phyloP scores from a whole-genome alignment of 1,140 invertebrate species.

The Macrobrachium nipponense region DNA sequence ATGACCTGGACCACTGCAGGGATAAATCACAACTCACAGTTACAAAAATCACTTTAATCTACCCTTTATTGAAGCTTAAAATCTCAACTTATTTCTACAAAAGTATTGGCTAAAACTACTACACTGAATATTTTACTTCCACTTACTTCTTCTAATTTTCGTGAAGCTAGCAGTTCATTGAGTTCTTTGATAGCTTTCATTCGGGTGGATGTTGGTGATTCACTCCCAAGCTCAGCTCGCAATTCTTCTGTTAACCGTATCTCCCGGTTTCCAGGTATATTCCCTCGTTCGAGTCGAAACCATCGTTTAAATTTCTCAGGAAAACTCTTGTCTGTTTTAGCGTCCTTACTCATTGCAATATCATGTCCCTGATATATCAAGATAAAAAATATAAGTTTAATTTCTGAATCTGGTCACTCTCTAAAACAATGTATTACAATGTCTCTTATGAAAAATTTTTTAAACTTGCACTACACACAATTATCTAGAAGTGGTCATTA shows the following conservation, averaged over 20 bases:
- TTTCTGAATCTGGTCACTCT: too few relatives aligned
- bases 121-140: neutral
- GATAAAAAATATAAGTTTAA: too few relatives aligned
- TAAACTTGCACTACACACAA: too few relatives aligned
- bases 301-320: conserved; percentile 47
- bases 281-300: conserved; percentile 50
- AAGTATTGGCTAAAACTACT: neutral
- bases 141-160: conserved; percentile 43
- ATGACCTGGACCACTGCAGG: too few relatives aligned
- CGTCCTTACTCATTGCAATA: conserved; percentile 40
- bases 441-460: too few relatives aligned
- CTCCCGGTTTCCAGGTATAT: conserved; percentile 31
- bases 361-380: conserved; percentile 13
- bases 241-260: conserved; percentile 44
- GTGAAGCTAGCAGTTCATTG: conserved; percentile 29
- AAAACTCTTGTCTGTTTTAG: conserved; percentile 46
- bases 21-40: too few relatives aligned
- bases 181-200: conserved; percentile 47
- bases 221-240: conserved; percentile 23
- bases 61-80: neutral
- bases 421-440: too few relatives aligned
- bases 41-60: neutral
- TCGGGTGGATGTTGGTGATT: conserved; percentile 15
- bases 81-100: neutral
- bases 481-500: too few relatives aligned